phyloP scores from a whole-genome alignment of 1,140 invertebrate genomes.

The Caenorhabditis briggsae region DNA sequence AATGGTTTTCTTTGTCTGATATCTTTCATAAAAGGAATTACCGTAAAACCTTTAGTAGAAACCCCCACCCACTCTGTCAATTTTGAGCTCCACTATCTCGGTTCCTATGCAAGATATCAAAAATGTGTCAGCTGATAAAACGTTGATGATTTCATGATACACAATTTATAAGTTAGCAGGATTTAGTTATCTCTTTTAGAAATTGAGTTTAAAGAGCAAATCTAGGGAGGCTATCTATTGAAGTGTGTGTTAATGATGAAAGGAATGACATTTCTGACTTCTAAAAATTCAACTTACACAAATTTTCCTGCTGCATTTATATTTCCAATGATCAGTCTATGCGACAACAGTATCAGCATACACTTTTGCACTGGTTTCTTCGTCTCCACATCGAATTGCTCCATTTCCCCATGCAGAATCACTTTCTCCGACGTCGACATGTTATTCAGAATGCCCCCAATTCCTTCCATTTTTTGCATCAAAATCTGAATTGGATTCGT shows the following conservation, averaged over 20 bases:
- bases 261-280: too few species aligned
- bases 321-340: constrained; percentile 71
- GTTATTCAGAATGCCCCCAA: constrained; percentile 74
- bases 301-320: constrained; percentile 60
- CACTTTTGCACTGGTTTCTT: constrained; percentile 70
- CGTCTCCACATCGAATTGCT: constrained; percentile 70
- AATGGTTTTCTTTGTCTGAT: too few species aligned
- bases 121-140: too few species aligned
- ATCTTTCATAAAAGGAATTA: background rate
- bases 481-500: constrained; percentile 81
- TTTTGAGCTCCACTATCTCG: too few species aligned
- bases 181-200: too few species aligned
- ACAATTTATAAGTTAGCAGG: too few species aligned
- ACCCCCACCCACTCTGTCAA: background rate
- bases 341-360: constrained; percentile 71
- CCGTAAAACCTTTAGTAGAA: constrained; percentile 33
- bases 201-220: too few species aligned
- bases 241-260: too few species aligned
- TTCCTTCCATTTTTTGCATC: constrained; percentile 80
- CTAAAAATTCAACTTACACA: constrained; percentile 54
- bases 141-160: too few species aligned
- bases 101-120: too few species aligned
- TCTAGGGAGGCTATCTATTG: too few species aligned
- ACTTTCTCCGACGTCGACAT: constrained; percentile 71
- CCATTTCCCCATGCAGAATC: constrained; percentile 73